Evolutionary conservation across 2,113 vertebrate genomes (phyloP), one percentile per base, ranked within the genome.

Genomic region (Chelonoidis abingdonii): DNA sequence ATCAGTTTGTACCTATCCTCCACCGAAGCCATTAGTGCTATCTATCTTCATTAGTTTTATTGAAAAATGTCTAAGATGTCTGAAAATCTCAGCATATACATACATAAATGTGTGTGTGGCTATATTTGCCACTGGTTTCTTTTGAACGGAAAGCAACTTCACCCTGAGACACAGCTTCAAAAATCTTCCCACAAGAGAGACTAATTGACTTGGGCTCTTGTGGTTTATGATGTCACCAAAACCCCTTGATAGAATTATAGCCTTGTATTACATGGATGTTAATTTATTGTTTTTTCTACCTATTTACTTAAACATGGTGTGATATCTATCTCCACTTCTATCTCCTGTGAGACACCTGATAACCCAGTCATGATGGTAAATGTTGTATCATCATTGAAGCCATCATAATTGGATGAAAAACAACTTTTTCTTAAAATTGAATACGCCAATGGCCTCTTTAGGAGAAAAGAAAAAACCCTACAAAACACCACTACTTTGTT

Each of bases 141-240:
- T 59, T 41, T 53, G 92, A 87, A 89, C 57, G 2, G 1, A 84
- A 8, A 82, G 29, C 50, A 31, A 19, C 54, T 89, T 93, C 80
- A 92, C 17, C 76, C 17, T 87, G 62, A 88, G 72, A 62, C 86
- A 65, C 14, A 86, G 69, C 72, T 90, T 89, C 85, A 89, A 56
- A 65, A 90, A 31, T 86, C 52, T 94, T 88, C 78, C 80, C 87
- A 78, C 6, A 95, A 57, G 56, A 89, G 35, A 93, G 13, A 35
- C 35, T 93, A 94, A 93, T 44, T 94, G 84, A 54, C 78, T 94
- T 88, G 38, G 89, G 62, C 35, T 88, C 92, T 94, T 93, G 85
- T 93, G 44, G 49, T 50, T 96, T 95, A 80, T 88, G 62, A 87
- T 94, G 87, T 92, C 89, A 94, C 90, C 86, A 72, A 94, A 82